These are phyloP conservation scores for Diplazon laetatorius DNA, from an alignment of 2,888 invertebrate species.

Conservation along the genomic window DNA sequence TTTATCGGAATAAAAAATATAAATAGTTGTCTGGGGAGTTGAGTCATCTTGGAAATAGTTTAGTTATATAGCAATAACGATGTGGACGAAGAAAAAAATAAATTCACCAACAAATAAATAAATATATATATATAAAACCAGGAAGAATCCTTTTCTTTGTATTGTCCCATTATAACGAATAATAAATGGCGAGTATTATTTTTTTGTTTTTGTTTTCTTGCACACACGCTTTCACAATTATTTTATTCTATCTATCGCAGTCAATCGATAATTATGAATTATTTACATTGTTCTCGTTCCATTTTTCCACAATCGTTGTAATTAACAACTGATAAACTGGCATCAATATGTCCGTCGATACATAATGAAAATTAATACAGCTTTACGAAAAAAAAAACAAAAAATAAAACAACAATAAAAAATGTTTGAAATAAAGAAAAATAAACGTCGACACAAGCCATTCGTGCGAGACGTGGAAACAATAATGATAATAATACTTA, in stretches of 20 bases:
- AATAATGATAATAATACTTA: constrained; percentile 19
- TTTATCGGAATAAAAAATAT: too few relatives aligned
- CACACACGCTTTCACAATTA: background rate
- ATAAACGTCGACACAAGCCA: constrained; percentile 24
- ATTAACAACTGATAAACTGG: constrained; percentile 4
- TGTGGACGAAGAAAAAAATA: background rate
- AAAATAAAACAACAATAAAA: background rate
- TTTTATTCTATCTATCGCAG: constrained; percentile 8
- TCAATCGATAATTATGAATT: background rate
- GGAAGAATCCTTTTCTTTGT: constrained; percentile 18
- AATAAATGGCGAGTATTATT: constrained; percentile 10
- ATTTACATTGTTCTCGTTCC: constrained; percentile 5
- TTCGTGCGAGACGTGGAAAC: background rate
- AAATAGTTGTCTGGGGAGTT: too few relatives aligned
- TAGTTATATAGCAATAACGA: background rate
- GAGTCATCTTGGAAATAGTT: too few relatives aligned
- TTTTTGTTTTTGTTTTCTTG: too few relatives aligned
- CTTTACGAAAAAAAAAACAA: background rate
- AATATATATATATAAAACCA: constrained; percentile 5
- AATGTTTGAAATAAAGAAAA: background rate
- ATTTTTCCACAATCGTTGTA: too few relatives aligned
- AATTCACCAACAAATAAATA: background rate
- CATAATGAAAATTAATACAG: constrained; percentile 13
- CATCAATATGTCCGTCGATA: constrained; percentile 21
- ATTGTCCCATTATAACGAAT: constrained; percentile 20